Conservation (phyloP, 2,113 vertebrate species). For the Pogona vitticeps region DNA sequence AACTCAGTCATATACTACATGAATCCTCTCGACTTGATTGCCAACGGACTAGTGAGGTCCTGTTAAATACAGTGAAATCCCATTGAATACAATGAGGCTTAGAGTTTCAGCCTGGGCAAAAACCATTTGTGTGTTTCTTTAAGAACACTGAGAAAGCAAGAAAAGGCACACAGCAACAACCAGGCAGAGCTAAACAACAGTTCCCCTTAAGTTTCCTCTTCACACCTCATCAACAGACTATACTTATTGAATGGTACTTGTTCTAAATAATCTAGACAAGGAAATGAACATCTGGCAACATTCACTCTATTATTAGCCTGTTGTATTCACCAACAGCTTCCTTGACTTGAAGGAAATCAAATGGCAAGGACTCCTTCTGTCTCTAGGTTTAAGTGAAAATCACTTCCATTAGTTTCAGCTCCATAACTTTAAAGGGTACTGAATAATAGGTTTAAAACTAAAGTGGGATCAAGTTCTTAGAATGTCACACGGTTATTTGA, state of each 20-base stretch:
- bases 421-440: background rate
- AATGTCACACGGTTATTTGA: background rate
- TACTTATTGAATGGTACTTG: too few relatives aligned
- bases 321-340: background rate
- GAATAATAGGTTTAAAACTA: background rate
- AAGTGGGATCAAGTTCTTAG: background rate
- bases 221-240: too few relatives aligned
- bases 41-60: background rate
- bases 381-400: background rate
- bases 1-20: too few relatives aligned
- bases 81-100: background rate
- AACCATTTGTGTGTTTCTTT: background rate
- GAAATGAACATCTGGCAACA: background rate
- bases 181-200: too few relatives aligned
- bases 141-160: background rate
- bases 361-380: background rate
- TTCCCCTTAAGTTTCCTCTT: too few relatives aligned
- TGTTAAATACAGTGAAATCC: background rate
- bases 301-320: too few relatives aligned
- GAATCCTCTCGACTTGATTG: background rate
- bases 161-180: background rate
- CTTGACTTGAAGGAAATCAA: background rate
- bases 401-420: background rate
- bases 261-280: background rate
- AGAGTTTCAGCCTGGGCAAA: background rate